Conservation (phyloP, 2,113 vertebrate genomes). For the Lamprologus sp. region DNA sequence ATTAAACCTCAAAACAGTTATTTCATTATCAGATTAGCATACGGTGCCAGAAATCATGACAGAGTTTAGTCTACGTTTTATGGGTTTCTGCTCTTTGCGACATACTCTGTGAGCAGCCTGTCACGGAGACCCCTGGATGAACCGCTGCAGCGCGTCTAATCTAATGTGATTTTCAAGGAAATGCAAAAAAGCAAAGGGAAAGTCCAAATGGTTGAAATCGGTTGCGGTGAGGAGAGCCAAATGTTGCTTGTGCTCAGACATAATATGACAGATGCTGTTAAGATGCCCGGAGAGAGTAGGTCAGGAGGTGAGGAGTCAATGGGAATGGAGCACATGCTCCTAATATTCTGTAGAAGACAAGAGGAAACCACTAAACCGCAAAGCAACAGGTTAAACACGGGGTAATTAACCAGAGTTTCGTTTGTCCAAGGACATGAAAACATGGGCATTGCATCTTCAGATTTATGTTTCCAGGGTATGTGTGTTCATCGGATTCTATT, state of each 20-base stretch:
- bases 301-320: conserved; percentile 26
- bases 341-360: neutral
- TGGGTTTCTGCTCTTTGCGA: neutral
- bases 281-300: conserved; percentile 18
- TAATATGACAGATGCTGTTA: conserved; percentile 51
- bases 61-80: neutral
- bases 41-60: neutral
- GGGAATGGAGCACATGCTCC: conserved; percentile 11
- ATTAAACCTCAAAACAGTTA: neutral
- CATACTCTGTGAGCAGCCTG: neutral
- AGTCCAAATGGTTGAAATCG: conserved; percentile 33
- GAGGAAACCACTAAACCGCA: neutral
- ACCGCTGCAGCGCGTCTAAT: conserved; percentile 11
- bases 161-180: conserved; percentile 21
- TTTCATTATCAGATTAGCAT: neutral
- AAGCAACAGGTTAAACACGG: neutral
- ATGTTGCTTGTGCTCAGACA: conserved; percentile 32
- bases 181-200: neutral
- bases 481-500: neutral
- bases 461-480: neutral
- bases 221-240: conserved; percentile 27
- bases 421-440: neutral
- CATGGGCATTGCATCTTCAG: neutral
- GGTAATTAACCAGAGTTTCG: neutral
- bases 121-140: conserved; percentile 32